phyloP scores from a whole-genome alignment of 1,140 invertebrate species.

The Drosophila leontia region DNA sequence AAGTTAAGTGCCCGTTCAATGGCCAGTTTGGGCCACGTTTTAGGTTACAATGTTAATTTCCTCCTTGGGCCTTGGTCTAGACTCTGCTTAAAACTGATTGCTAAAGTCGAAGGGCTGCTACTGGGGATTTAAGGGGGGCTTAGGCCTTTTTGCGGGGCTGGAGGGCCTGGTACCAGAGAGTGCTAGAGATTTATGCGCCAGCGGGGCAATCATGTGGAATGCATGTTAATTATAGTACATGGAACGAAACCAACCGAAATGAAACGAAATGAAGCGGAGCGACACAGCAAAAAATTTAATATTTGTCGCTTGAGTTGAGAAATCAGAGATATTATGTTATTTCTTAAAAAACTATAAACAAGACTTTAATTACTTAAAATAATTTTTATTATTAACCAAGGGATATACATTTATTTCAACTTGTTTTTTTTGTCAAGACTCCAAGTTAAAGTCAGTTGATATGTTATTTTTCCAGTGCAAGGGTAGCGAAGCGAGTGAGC shows the following conservation, averaged over 20 bases:
- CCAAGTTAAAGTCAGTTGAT: background rate
- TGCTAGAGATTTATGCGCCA: conserved; percentile 71
- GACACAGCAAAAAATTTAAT: conserved; percentile 19
- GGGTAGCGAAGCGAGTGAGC: conserved; percentile 21
- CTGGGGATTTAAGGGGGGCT: background rate
- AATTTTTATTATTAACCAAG: no score
- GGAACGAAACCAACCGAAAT: conserved; percentile 42
- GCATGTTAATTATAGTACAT: conserved; percentile 78
- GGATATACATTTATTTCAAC: background rate
- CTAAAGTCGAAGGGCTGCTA: conserved; percentile 5
- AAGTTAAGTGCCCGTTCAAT: conserved; percentile 82
- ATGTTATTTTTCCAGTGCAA: conserved; percentile 1
- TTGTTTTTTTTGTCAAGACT: background rate
- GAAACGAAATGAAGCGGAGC: conserved; percentile 38
- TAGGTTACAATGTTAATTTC: conserved; percentile 83
- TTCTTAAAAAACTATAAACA: background rate
- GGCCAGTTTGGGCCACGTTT: conserved; percentile 71
- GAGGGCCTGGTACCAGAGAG: conserved; percentile 14
- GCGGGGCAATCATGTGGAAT: conserved; percentile 79
- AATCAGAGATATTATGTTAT: background rate
- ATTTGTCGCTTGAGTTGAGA: background rate
- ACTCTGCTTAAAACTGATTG: conserved; percentile 73
- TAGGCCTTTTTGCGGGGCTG: background rate
- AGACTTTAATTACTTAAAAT: no score
- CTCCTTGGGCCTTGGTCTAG: conserved; percentile 58